Evolutionary conservation across 2,888 invertebrate species (phyloP), one percentile per base, ranked within the genome.

Genomic region (Deilephila elpenor): DNA sequence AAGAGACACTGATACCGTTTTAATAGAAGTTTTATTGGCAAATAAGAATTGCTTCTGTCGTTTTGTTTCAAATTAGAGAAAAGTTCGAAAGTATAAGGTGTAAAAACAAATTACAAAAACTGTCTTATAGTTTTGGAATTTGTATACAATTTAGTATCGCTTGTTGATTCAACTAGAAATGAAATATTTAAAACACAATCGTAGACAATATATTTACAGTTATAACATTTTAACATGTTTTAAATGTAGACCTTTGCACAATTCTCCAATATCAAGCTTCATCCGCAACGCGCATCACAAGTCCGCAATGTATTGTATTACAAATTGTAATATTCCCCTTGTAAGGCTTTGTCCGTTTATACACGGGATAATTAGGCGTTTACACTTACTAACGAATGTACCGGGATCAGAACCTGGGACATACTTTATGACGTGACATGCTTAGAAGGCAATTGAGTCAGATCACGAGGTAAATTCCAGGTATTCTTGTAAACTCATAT

Each of bases 281-380:
- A 19, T 3, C 71, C 32, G 29, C 56, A 29, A 71, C 73, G 56
- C 56, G 32, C 67, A 74, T 74, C 51, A 71, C 59, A 64, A 59
- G 37, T 17, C 20, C 32, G 25, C 64, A 71, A 67, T 59, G 74
- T 87, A 91, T 92, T 93, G 92, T 92, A 92, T 91, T 90, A 92
- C 93, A 92, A 93, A 92, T 93, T 93, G 90, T 92, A 91, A 92
- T 92, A 91, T 84, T 82, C 83, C 76, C 82, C 80, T 77, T 79
- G 78, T 80, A 84, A 75, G 87, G 84, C 74, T 51, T 80, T 83
- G 82, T 83, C 84, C 83, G 82, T 82, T 81, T 82, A 73, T 67
- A 73, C 72, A n/a, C 62, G 14, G 25, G 72, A 67, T 51, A 67
- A 67, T 67, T 67, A 67, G 67, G 67, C 56, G 59, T 71, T 56